Percentiles rank a stretch among this genome's conserved stretches.
phyloP scores from a whole-genome alignment of 2,113 vertebrate species.

The Scytalopus superciliaris region DNA sequence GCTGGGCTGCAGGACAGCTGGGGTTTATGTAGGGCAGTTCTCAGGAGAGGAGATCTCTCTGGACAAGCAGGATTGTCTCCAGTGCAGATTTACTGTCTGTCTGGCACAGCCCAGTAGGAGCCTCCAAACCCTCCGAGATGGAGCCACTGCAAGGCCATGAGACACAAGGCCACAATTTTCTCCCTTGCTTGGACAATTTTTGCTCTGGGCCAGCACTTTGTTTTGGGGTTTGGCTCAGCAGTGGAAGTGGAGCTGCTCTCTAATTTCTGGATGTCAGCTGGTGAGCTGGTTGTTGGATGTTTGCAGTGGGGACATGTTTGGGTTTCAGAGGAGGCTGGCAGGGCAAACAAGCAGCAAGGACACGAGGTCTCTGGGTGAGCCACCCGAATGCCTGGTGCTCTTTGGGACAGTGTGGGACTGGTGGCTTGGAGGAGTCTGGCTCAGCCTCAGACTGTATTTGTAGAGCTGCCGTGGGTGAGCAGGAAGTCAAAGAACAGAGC shows the following conservation, averaged over 20 bases:
- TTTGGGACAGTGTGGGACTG: neutral
- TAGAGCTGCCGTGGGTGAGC: neutral
- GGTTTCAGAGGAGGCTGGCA: neutral
- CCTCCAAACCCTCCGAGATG: neutral
- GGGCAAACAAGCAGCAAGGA: neutral
- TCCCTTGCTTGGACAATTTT: neutral
- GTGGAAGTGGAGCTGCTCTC: conserved; percentile 9
- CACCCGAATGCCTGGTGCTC: neutral
- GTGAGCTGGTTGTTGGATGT: neutral
- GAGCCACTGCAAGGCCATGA: neutral
- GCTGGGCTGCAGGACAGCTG: neutral
- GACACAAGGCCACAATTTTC: neutral
- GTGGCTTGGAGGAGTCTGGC: conserved; percentile 7
- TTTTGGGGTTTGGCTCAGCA: conserved; percentile 20
- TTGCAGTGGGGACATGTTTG: neutral
- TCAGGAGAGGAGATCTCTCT: neutral
- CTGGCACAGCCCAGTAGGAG: neutral
- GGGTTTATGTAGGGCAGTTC: neutral
- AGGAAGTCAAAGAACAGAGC: conserved; percentile 10
- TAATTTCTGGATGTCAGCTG: conserved; percentile 12
- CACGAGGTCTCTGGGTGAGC: neutral
- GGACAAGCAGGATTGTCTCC: neutral
- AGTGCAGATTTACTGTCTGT: neutral
- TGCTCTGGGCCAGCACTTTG: neutral
- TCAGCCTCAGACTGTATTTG: neutral